Percentiles rank a stretch among this genome's conserved stretches.
Evolutionary conservation across 2,888 invertebrate genomes (phyloP).

Genomic region (Rotaria sp.): DNA sequence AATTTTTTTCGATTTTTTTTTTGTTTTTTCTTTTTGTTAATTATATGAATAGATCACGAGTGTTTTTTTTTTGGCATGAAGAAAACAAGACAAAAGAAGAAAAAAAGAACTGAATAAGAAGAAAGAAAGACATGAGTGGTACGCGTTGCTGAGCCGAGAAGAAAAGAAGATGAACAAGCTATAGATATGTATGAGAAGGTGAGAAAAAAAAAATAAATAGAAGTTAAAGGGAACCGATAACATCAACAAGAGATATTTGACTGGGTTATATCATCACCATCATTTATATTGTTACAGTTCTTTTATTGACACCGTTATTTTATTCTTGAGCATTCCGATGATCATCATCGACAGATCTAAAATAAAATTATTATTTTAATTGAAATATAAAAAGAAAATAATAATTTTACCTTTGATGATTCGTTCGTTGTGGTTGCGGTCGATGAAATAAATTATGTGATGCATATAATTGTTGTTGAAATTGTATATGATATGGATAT

Average conservation of each 20-base stretch:
- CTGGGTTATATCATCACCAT: slow-evolving; percentile 6
- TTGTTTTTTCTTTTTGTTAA: not conserved
- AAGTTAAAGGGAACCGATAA: not conserved
- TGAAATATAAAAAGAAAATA: not conserved
- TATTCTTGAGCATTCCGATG: slow-evolving; percentile 19
- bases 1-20: not conserved
- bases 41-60: not conserved
- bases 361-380: not conserved
- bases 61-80: not conserved
- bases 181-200: not conserved
- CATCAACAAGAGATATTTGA: not conserved
- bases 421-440: not conserved
- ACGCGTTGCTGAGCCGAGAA: not conserved
- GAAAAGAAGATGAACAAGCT: not conserved
- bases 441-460: not conserved
- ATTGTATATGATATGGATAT: slow-evolving; percentile 16
- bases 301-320: not conserved
- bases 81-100: not conserved
- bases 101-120: not conserved
- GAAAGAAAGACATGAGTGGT: not conserved
- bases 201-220: not conserved
- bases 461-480: not conserved
- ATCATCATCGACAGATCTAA: not conserved
- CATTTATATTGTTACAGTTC: not conserved
- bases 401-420: not conserved